Base-by-base conservation (phyloP, 64 coral and sea anemone species). In the Hydrozoanthus tunicans region DNA sequence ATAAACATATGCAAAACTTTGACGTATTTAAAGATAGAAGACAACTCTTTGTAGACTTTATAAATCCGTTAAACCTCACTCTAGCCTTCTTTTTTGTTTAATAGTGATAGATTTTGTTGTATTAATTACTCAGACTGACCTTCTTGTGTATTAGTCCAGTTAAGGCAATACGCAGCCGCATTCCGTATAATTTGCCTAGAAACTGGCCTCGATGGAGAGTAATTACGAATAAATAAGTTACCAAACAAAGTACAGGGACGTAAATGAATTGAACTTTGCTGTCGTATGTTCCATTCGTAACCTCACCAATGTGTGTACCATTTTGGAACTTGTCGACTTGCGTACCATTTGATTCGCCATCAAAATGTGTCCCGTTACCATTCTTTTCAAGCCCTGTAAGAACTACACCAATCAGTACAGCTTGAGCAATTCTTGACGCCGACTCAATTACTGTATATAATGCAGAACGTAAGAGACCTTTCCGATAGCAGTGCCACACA, bases 111-210 rank as follows among this genome's bases (percentile, higher is more conserved):
- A 43, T 43, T 43, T 43, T 43, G 32, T 43, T 20, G 20, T 0
- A 20, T 43, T 43, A 43, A 43, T 43, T 43, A 43, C 32, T 43
- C 14, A 24, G 6, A 64, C 60, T 82, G 4, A 82, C 80, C 80
- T 82, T 82, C 65, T 82, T 82, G n/a, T 82, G 65, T 3, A 82
- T 43, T 7, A 82, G 60, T 17, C 80, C 80, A 53, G 80, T 82
- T 82, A 82, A 52, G 10, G 80, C 80, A 52, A 82, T 32, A 6
- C 80, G 80, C 4, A 82, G 32, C 51, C 80, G 80, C 80, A 82
- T 82, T 82, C 80, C 80, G 52, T 82, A 82, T 32, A 82, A 65
- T 27, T 82, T 82, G 20, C 80, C 80, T 5, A 82, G 24, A 60
- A 82, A 82, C 13, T 82, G 80, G 25, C 80, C 80, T 15, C 60